A percentile compares a stretch with the other conserved stretches of the same genome.
phyloP scores from a whole-genome alignment of 2,113 vertebrate species.

The Oreotragus oreotragus region DNA sequence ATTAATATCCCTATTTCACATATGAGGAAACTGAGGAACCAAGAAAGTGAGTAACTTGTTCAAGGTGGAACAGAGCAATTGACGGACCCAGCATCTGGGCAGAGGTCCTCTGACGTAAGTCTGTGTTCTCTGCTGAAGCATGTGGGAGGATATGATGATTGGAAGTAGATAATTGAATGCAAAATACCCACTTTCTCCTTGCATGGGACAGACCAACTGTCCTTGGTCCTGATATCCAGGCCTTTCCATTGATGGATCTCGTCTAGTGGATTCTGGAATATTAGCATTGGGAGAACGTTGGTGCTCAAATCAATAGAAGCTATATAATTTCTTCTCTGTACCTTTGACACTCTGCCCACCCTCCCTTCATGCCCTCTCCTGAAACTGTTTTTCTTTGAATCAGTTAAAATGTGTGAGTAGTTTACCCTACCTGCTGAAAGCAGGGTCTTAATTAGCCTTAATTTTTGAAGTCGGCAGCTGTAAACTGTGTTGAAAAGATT shows the following conservation, averaged over 20 bases:
- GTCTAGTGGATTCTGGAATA: not conserved
- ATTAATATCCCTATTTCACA: not conserved
- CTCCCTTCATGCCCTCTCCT: not conserved
- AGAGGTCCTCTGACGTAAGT: accelerated
- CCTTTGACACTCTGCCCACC: not conserved
- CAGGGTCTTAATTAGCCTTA: constrained; percentile 36
- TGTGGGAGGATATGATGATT: not conserved
- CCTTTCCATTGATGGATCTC: not conserved
- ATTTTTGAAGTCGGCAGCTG: constrained; percentile 70
- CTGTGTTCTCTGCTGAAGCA: not conserved
- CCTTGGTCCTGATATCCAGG: not conserved
- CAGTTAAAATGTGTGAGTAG: not conserved
- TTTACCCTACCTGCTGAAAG: constrained; percentile 44
- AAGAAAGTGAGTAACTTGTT: not conserved
- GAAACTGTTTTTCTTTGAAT: not conserved
- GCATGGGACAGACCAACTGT: not conserved
- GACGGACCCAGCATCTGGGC: not conserved
- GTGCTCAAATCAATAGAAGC: not conserved
- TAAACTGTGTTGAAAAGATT: constrained; percentile 61
- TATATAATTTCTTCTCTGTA: not conserved
- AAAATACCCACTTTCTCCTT: not conserved
- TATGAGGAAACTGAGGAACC: not conserved
- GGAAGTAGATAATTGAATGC: not conserved
- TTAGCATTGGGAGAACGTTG: not conserved
- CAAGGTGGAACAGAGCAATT: not conserved